phyloP scores from a whole-genome alignment of 2,113 vertebrate species.

The Pelusios castaneus region DNA sequence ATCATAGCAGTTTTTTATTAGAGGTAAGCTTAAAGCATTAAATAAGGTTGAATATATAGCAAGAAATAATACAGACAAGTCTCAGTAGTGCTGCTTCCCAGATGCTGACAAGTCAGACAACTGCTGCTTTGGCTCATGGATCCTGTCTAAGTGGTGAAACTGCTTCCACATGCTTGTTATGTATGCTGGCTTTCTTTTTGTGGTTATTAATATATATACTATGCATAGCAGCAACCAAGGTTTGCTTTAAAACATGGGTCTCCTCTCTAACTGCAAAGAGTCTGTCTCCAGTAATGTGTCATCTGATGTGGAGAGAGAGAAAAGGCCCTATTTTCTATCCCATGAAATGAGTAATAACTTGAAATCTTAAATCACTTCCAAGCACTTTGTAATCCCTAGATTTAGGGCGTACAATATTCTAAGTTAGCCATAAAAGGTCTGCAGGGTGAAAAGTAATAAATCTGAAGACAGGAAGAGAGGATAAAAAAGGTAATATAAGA shows the following conservation, averaged over 20 bases:
- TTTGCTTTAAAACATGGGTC: not conserved
- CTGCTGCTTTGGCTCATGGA: constrained; percentile 51
- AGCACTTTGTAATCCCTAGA: constrained; percentile 44
- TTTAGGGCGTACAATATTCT: constrained; percentile 42
- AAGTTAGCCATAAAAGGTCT: constrained; percentile 41
- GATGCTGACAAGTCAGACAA: constrained; percentile 71
- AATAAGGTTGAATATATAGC: constrained; percentile 42
- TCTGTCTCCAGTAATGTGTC: not conserved
- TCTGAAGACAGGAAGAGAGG: constrained; percentile 16
- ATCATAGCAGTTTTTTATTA: constrained; percentile 50
- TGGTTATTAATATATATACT: constrained; percentile 47
- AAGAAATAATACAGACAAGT: constrained; percentile 42
- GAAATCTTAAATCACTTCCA: constrained; percentile 55
- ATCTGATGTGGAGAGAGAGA: constrained; percentile 33
- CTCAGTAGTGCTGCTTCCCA: constrained; percentile 64
- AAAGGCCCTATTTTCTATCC: constrained; percentile 25
- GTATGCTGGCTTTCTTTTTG: constrained; percentile 24
- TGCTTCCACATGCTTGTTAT: constrained; percentile 70
- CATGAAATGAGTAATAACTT: constrained; percentile 34
- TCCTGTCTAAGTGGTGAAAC: constrained; percentile 42
- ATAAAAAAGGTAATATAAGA: not conserved
- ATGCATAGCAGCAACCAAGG: not conserved
- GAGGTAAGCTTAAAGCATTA: constrained; percentile 35
- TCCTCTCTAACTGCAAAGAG: not conserved
- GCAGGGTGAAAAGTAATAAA: constrained; percentile 39